Conservation (phyloP, 2,113 vertebrate species). For the Formicarius rufipectus region DNA sequence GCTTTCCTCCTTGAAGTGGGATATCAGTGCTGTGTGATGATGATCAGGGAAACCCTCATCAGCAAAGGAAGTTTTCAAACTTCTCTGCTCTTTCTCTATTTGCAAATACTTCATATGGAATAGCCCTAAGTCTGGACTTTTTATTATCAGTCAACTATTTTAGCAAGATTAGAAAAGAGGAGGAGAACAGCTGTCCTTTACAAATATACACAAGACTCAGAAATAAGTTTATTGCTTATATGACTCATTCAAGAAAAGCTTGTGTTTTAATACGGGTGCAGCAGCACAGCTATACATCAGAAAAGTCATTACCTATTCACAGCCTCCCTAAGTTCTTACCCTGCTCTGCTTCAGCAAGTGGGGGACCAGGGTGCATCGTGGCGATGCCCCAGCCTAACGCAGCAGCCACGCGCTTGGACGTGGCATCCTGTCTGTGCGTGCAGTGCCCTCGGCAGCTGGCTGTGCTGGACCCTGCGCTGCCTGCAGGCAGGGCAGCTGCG, state of each 20-base stretch:
- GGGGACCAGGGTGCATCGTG: background rate
- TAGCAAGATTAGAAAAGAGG: background rate
- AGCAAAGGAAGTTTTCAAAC: background rate
- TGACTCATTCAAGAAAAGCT: background rate
- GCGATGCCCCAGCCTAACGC: background rate
- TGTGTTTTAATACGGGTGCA: background rate
- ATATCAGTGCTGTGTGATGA: background rate
- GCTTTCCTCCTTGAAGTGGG: background rate
- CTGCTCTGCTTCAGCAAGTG: background rate
- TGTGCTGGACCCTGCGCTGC: rapidly evolving
- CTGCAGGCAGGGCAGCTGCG: background rate
- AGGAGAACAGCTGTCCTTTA: background rate
- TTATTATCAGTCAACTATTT: background rate
- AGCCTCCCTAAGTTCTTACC: background rate
- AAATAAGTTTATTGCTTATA: background rate
- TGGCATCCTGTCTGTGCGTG: background rate
- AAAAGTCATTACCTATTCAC: background rate
- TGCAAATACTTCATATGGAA: background rate
- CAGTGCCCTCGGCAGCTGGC: rapidly evolving
- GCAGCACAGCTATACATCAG: background rate
- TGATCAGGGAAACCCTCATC: background rate
- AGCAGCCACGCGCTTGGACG: rapidly evolving
- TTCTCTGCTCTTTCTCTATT: background rate
- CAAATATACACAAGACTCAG: background rate
- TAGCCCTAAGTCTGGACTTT: background rate